Conservation (phyloP, 2,113 vertebrate genomes). For the Sprattus sprattus region DNA sequence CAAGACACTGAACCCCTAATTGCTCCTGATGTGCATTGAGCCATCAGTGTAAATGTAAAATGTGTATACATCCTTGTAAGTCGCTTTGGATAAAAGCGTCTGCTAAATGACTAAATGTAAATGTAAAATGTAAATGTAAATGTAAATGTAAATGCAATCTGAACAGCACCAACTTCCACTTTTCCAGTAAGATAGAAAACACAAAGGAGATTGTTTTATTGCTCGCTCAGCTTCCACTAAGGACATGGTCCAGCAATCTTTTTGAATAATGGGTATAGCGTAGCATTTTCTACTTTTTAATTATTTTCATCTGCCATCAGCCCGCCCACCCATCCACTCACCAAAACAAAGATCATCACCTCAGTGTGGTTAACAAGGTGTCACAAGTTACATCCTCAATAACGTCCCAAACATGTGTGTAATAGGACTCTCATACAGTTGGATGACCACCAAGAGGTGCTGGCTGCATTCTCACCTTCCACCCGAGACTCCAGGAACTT, state of each 20-base stretch:
- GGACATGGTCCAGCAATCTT: not conserved
- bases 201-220: not conserved
- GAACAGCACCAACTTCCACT: not conserved
- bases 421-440: not conserved
- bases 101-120: no score
- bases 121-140: no score
- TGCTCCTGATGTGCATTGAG: no score
- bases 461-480: conserved; percentile 79
- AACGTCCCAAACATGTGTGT: not conserved
- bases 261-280: no score
- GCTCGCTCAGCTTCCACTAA: not conserved
- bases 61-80: no score
- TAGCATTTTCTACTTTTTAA: not conserved
- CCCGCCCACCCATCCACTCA: not conserved
- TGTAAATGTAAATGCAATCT: no score
- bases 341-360: not conserved
- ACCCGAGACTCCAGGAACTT: conserved; percentile 93
- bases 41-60: no score
- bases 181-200: not conserved
- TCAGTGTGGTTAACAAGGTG: no score
- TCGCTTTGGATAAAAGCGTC: no score
- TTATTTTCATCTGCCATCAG: not conserved
- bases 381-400: not conserved
- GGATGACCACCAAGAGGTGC: not conserved
- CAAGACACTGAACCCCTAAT: no score